Base-by-base conservation (phyloP, 2,888 invertebrate species). In the Caenorhabditis sp. region DNA sequence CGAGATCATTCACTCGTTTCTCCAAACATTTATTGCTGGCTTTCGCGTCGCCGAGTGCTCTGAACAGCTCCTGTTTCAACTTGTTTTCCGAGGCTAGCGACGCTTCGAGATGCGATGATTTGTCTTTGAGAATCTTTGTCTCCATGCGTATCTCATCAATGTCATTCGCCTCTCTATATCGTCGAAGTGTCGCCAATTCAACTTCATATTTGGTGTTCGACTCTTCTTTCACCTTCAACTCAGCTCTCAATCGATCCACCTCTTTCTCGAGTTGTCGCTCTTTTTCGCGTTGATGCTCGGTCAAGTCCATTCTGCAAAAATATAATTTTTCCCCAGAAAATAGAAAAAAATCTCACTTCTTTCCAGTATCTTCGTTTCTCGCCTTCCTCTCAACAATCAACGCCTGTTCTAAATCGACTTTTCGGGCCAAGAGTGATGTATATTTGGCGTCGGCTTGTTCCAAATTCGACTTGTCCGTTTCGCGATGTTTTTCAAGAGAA, bases 11-110 rank as follows among this genome's bases (percentile, higher is more conserved):
- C 14, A 66, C 49, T 21, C 37, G 17, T 50, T 62, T 58, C 59
- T 77, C 77, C 62, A 77, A 49, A 5, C 49, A 26, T 31, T 72
- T 67, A 51, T 77, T 81, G 12, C 57, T 66, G 19, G 69, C 69
- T 43, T 74, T 67, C 23, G 79, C 77, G 12, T 79, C 79, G 2
- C 81, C 79, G 23, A 81, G 74, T 36, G 78, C 78, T 79, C 95
- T 94, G 90, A 97, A 95, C 87, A 99, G 92, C 91, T 99, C 97
- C 86, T 97, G 92, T 90, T 99, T 99, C 89, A 97, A 93, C 86
- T 96, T 92, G 82, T 96, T 99, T 91, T 99, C 97, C 58, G 95
- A 94, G 77, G 94, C 95, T 82, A 99, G 91, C 87, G 94, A 94
- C 88, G 93, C 93, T 90, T 97, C 95, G 84, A 97, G 91, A 88